phyloP scores from a whole-genome alignment of 2,888 invertebrate genomes.

The Polietes domitor region DNA sequence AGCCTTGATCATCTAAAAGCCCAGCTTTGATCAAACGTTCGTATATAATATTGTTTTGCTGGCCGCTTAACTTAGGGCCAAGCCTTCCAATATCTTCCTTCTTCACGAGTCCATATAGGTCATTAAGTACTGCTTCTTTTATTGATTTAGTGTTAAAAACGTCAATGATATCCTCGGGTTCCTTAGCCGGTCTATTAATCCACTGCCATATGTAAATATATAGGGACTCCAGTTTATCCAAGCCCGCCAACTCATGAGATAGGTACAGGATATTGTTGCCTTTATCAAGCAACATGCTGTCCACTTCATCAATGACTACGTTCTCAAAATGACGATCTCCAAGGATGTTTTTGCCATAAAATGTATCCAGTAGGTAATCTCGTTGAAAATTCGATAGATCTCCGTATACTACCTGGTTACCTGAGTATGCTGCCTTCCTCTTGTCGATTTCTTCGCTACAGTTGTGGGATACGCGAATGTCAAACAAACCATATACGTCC shows the following conservation, averaged over 20 bases:
- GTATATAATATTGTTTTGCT: background rate
- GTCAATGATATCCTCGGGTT: background rate
- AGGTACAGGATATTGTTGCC: background rate
- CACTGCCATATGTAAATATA: background rate
- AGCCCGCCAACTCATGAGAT: background rate
- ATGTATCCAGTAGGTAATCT: background rate
- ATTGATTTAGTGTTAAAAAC: background rate
- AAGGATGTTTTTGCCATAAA: background rate
- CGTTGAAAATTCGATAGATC: background rate
- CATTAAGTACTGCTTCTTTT: background rate
- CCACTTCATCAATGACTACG: background rate
- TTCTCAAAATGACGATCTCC: background rate
- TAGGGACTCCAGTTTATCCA: background rate
- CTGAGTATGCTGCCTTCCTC: background rate
- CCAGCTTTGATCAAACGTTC: background rate
- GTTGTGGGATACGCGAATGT: background rate
- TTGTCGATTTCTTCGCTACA: background rate
- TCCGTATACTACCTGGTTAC: background rate
- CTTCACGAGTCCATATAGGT: background rate
- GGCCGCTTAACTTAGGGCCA: background rate
- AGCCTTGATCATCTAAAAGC: background rate
- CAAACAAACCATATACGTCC: background rate
- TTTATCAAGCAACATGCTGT: background rate
- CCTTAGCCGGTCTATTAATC: background rate
- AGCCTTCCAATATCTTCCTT: background rate